Conservation (phyloP, 2,888 invertebrate genomes). For the Brachypterus glaber region DNA sequence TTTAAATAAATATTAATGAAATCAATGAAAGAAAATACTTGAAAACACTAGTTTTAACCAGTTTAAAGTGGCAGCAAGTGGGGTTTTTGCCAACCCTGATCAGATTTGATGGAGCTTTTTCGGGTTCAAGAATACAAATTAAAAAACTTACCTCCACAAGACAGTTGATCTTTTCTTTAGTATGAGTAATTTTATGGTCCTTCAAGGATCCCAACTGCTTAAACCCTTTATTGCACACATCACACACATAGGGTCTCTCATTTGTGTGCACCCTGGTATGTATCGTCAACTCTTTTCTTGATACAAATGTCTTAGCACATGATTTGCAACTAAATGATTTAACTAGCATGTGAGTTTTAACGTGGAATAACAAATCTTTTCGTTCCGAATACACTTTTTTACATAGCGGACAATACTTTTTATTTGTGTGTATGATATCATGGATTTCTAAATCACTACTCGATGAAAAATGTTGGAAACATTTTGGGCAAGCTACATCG, state of each 20-base stretch:
- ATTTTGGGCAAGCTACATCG: background rate
- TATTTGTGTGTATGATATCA: background rate
- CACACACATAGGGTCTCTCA: slow-evolving; percentile 5
- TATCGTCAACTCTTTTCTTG: slow-evolving; percentile 6
- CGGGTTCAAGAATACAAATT: too few relatives aligned
- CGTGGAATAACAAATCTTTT: background rate
- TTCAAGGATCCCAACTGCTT: slow-evolving; percentile 6
- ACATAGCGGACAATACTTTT: background rate
- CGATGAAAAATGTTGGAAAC: background rate
- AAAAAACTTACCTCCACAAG: background rate
- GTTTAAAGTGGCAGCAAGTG: too few relatives aligned
- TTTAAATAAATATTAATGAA: too few relatives aligned
- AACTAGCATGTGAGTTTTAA: background rate
- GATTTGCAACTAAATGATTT: background rate
- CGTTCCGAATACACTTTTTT: background rate
- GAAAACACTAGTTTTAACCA: too few relatives aligned
- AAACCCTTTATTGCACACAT: slow-evolving; percentile 4
- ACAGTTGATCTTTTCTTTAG: background rate
- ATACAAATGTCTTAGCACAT: background rate
- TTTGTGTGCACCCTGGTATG: slow-evolving; percentile 9
- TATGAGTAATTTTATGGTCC: background rate
- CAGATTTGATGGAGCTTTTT: too few relatives aligned
- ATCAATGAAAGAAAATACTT: too few relatives aligned
- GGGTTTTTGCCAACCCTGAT: too few relatives aligned
- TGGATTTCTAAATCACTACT: background rate